Percentiles rank a stretch among this genome's conserved stretches.
phyloP scores from a whole-genome alignment of 2,113 vertebrate genomes.

The Panurus biarmicus region DNA sequence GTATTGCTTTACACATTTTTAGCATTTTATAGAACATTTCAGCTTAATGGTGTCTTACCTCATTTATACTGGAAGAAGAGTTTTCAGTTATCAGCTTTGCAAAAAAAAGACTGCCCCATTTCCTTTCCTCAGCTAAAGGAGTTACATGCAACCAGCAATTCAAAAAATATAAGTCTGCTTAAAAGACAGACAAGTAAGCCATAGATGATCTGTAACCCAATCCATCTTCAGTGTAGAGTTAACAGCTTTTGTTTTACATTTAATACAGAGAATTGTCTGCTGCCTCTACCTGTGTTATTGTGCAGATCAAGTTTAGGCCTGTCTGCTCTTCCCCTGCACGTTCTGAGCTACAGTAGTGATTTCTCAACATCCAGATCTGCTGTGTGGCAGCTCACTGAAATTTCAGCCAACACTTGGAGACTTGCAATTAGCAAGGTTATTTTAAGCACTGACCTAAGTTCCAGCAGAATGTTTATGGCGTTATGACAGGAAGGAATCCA shows the following conservation, averaged over 20 bases:
- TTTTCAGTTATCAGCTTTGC: not conserved
- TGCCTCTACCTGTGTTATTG: slow-evolving; percentile 16
- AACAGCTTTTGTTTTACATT: slow-evolving; percentile 27
- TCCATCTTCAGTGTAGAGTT: slow-evolving; percentile 30
- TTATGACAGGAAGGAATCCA: slow-evolving; percentile 60
- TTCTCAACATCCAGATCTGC: slow-evolving; percentile 48
- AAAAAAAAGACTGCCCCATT: slow-evolving; percentile 14
- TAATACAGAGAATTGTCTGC: not conserved
- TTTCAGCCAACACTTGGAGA: slow-evolving; percentile 68
- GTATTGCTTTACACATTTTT: not conserved
- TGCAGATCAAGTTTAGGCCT: slow-evolving; percentile 46
- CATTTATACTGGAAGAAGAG: not conserved
- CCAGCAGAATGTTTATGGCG: slow-evolving; percentile 71
- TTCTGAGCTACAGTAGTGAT: slow-evolving; percentile 47
- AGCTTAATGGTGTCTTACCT: slow-evolving; percentile 61
- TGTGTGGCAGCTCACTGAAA: slow-evolving; percentile 64
- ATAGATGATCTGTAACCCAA: slow-evolving; percentile 24
- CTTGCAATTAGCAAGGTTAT: slow-evolving; percentile 77
- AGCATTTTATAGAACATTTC: slow-evolving; percentile 3
- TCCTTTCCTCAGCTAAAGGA: slow-evolving; percentile 1
- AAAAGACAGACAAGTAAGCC: slow-evolving; percentile 13
- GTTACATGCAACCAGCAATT: not conserved
- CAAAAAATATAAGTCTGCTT: slow-evolving; percentile 10
- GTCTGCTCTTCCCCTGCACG: not conserved
- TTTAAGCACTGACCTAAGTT: slow-evolving; percentile 81